Percentiles rank a stretch among this genome's conserved stretches.
Evolutionary conservation across 2,888 invertebrate genomes (phyloP).

Genomic region (Leptodirus hochenwartii): DNA sequence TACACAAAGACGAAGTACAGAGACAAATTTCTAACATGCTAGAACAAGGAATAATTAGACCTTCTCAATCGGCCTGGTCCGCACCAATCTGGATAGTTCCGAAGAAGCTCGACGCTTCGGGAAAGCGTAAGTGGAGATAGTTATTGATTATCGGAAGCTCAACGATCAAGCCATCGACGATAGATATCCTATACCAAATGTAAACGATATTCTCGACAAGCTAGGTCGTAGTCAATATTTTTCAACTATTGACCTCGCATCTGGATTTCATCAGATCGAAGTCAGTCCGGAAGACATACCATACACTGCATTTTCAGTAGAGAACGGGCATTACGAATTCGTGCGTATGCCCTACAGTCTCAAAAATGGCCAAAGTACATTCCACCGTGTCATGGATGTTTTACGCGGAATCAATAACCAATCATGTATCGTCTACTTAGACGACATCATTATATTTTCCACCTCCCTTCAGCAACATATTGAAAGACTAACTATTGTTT

Average conservation of each 20-base stretch:
- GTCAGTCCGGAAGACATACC: slow-evolving; percentile 13
- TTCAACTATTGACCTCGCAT: slow-evolving; percentile 17
- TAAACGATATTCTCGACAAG: slow-evolving; percentile 18
- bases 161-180: slow-evolving; percentile 18
- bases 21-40: slow-evolving; percentile 13
- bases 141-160: slow-evolving; percentile 14
- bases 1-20: slow-evolving; percentile 14
- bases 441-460: slow-evolving; percentile 14
- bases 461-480: slow-evolving; percentile 12
- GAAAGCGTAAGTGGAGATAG: slow-evolving; percentile 14
- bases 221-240: slow-evolving; percentile 18
- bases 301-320: slow-evolving; percentile 18
- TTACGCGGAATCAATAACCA: slow-evolving; percentile 11
- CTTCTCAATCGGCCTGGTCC: slow-evolving; percentile 11
- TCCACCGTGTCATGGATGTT: slow-evolving; percentile 15
- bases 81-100: slow-evolving; percentile 14
- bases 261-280: slow-evolving; percentile 20
- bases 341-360: slow-evolving; percentile 16
- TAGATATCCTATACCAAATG: slow-evolving; percentile 18
- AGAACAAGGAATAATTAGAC: slow-evolving; percentile 12
- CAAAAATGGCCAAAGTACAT: slow-evolving; percentile 16
- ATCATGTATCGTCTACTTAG: slow-evolving; percentile 14
- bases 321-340: slow-evolving; percentile 17
- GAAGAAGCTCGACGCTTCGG: slow-evolving; percentile 13
- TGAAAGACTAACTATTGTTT: slow-evolving; percentile 11